Conservation (phyloP, 2,113 vertebrate species). For the Pachyramphus minor region DNA sequence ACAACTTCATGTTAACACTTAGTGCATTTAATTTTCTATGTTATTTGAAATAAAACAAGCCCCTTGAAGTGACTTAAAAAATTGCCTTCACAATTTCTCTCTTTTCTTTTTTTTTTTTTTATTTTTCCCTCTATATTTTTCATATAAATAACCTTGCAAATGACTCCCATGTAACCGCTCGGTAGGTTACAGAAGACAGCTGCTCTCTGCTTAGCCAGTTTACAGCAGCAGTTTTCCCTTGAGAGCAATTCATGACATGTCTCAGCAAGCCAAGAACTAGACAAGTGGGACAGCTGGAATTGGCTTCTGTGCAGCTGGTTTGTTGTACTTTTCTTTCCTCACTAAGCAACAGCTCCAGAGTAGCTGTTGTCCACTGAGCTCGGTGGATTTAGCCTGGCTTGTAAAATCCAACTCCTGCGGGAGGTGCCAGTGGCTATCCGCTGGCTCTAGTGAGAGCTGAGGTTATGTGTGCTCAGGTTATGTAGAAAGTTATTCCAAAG, state of each 20-base stretch:
- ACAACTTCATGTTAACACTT: neutral
- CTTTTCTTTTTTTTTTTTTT: no score
- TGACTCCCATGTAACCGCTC: neutral
- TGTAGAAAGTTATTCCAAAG: neutral
- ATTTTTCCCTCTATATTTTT: no score
- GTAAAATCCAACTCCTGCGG: neutral
- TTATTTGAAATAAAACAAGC: neutral
- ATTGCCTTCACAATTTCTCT: neutral
- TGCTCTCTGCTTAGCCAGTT: neutral
- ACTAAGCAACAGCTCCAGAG: neutral
- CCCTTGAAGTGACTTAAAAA: neutral
- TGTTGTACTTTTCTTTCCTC: neutral
- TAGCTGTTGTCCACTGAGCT: neutral
- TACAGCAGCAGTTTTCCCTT: neutral
- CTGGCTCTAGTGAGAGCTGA: neutral
- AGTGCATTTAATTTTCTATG: neutral
- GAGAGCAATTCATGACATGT: neutral
- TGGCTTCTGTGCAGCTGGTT: neutral
- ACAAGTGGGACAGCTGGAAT: neutral
- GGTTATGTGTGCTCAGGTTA: neutral
- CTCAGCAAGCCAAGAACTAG: neutral
- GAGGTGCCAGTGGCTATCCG: neutral
- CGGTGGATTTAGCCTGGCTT: accelerated
- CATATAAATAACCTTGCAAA: neutral
- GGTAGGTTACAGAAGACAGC: neutral